Percentiles rank a stretch among this genome's conserved stretches.
Evolutionary conservation across 2,888 invertebrate species (phyloP).

Genomic region (Stenotaenia linearis): DNA sequence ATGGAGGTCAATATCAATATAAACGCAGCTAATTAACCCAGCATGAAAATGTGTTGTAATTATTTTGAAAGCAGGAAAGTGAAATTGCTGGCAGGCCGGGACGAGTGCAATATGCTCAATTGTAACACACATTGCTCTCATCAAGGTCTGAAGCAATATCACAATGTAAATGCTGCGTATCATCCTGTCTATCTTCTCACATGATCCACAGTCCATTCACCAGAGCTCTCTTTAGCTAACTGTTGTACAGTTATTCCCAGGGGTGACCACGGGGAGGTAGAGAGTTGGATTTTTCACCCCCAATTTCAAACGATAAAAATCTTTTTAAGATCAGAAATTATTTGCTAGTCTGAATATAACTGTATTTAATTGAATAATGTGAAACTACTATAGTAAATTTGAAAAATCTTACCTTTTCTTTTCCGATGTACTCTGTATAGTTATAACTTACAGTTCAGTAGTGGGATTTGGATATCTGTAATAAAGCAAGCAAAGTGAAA

Average conservation of each 20-base stretch:
- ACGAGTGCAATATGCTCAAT: constrained; percentile 30
- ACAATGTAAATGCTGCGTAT: not conserved
- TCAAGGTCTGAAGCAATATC: constrained; percentile 14
- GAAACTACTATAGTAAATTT: too few species aligned
- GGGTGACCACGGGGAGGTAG: not conserved
- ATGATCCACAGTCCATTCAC: not conserved
- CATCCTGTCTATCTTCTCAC: not conserved
- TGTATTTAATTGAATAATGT: too few species aligned
- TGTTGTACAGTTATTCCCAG: not conserved
- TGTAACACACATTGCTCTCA: constrained; percentile 8
- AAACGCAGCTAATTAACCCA: not conserved
- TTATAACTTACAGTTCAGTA: too few species aligned
- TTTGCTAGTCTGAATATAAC: too few species aligned
- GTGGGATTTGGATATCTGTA: too few species aligned
- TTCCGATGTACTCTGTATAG: too few species aligned
- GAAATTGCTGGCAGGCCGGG: constrained; percentile 30
- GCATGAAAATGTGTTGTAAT: not conserved
- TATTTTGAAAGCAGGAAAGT: not conserved
- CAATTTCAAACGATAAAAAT: not conserved
- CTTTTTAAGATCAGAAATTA: too few species aligned
- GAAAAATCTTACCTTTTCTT: too few species aligned
- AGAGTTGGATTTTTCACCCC: not conserved
- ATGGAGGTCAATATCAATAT: not conserved
- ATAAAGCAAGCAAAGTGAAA: too few species aligned
- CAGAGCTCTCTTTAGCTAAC: not conserved